Evolutionary conservation across 2,888 invertebrate genomes (phyloP).

Genomic region (Scaptomyza cyrtandrae): DNA sequence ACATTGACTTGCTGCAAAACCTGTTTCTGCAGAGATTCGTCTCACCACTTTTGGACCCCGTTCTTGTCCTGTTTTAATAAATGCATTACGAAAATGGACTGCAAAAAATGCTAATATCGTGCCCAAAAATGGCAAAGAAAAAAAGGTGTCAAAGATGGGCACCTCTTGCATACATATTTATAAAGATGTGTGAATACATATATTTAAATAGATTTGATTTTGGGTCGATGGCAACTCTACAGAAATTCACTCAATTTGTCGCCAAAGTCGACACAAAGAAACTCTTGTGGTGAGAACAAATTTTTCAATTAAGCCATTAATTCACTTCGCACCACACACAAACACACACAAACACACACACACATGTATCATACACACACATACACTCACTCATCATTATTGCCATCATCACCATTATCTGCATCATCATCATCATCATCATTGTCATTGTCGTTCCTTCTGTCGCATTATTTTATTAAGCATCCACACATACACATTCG

Average conservation of each 20-base stretch:
- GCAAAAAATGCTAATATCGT: constrained; percentile 47
- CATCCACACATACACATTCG: constrained; percentile 55
- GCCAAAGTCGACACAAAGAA: constrained; percentile 39
- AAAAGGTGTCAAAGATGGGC: constrained; percentile 31
- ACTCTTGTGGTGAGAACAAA: constrained; percentile 81
- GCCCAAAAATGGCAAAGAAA: neutral
- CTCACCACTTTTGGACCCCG: constrained; percentile 6
- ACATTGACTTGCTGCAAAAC: constrained; percentile 34
- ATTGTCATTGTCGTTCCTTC: constrained; percentile 71
- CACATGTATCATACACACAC: neutral
- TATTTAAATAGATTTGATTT: constrained; percentile 10
- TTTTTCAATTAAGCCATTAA: constrained; percentile 84
- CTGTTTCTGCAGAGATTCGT: constrained; percentile 34
- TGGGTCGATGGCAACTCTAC: constrained; percentile 19
- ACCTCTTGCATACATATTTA: neutral
- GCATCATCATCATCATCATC: constrained; percentile 47
- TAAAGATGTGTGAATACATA: too few species aligned
- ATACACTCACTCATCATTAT: constrained; percentile 35
- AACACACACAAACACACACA: constrained; percentile 21
- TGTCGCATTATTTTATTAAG: constrained; percentile 83
- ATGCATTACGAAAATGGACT: constrained; percentile 35
- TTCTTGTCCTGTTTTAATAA: constrained; percentile 37
- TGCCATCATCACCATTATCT: constrained; percentile 49
- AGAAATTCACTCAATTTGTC: constrained; percentile 65
- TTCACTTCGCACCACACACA: constrained; percentile 75